Percentiles rank a stretch among this genome's conserved stretches.
Evolutionary conservation across 2,888 invertebrate species (phyloP).

Genomic region (Orgyia antiqua): DNA sequence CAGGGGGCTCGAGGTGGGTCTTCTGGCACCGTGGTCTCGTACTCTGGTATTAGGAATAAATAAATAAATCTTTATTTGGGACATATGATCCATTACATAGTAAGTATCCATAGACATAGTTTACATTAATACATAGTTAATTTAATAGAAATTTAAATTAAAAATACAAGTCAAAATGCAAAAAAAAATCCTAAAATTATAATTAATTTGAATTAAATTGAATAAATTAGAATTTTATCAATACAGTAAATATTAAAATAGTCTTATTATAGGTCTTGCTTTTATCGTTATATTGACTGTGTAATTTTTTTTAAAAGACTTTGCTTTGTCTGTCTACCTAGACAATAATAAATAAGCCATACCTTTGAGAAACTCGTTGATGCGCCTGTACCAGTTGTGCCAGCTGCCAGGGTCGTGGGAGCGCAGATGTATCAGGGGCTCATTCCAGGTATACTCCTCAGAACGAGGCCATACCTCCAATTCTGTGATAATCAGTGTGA

Average conservation of each 20-base stretch:
- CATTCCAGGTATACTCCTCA: conserved; percentile 51
- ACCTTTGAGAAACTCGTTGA: conserved; percentile 63
- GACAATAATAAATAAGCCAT: too few relatives aligned
- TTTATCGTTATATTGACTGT: too few relatives aligned
- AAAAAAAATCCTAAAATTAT: too few relatives aligned
- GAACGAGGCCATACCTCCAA: conserved; percentile 67
- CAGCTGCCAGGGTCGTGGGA: conserved; percentile 61
- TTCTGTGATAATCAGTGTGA: too few relatives aligned
- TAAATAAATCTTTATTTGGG: neutral
- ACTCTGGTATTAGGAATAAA: conserved; percentile 33
- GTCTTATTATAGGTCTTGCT: too few relatives aligned
- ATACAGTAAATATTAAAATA: too few relatives aligned
- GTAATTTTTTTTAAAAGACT: too few relatives aligned
- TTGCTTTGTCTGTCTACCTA: too few relatives aligned
- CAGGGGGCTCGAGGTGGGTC: conserved; percentile 65
- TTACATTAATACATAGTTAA: neutral
- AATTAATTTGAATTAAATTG: too few relatives aligned
- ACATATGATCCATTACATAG: neutral
- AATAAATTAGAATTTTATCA: too few relatives aligned
- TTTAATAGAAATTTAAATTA: too few relatives aligned
- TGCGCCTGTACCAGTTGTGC: conserved; percentile 60
- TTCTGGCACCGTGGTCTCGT: conserved; percentile 62
- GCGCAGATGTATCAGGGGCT: conserved; percentile 62
- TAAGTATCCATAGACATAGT: neutral
- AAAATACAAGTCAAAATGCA: too few relatives aligned